phyloP scores from a whole-genome alignment of 2,113 vertebrate genomes.

The Gobius niger region DNA sequence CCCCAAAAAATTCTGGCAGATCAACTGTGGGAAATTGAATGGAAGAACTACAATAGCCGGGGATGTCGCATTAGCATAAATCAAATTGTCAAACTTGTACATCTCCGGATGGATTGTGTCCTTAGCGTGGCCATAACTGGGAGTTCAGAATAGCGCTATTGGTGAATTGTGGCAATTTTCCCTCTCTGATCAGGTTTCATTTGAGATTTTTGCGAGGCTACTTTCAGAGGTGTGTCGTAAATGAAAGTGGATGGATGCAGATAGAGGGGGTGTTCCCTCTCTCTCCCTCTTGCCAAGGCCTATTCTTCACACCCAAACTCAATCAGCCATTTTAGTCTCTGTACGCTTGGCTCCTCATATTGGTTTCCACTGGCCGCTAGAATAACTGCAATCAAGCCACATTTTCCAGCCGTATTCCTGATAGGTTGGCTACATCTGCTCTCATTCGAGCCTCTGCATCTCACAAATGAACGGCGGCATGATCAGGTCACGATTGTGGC shows the following conservation, averaged over 20 bases:
- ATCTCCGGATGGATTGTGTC: conserved; percentile 43
- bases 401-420: conserved; percentile 55
- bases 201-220: conserved; percentile 49
- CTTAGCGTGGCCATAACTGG: conserved; percentile 15
- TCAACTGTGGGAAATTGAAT: conserved; percentile 39
- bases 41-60: conserved; percentile 37
- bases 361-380: conserved; percentile 64
- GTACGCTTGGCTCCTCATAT: conserved; percentile 64
- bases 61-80: conserved; percentile 57
- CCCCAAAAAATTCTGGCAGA: conserved; percentile 24
- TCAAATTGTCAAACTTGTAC: conserved; percentile 58
- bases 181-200: conserved; percentile 47
- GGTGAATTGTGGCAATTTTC: conserved; percentile 31
- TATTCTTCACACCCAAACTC: conserved; percentile 54
- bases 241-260: conserved; percentile 62
- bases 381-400: conserved; percentile 72
- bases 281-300: conserved; percentile 47
- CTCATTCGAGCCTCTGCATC: conserved; percentile 32
- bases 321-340: conserved; percentile 59
- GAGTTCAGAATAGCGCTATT: conserved; percentile 41
- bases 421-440: conserved; percentile 54
- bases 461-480: conserved; percentile 49
- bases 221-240: conserved; percentile 64
- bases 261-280: conserved; percentile 60
- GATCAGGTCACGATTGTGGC: conserved; percentile 37